Percentiles rank a stretch among this genome's conserved stretches.
Evolutionary conservation across 2,113 vertebrate genomes (phyloP).

Genomic region (Corythornis vintsioides): DNA sequence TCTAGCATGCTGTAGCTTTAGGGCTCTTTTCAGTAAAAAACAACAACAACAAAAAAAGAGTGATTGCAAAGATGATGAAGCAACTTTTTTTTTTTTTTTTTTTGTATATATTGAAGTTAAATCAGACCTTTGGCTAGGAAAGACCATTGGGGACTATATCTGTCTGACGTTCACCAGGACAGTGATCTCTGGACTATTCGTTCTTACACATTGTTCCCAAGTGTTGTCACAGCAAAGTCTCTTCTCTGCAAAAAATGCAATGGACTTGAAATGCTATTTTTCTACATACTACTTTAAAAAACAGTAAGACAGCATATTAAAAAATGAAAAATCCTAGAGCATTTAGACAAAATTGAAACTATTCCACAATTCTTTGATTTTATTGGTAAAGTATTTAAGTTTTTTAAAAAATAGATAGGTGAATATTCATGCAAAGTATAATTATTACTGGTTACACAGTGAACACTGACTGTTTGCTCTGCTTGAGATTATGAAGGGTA

Average conservation of each 20-base stretch:
- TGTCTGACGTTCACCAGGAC: not conserved
- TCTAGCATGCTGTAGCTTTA: not conserved
- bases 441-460: not conserved
- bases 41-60: not conserved
- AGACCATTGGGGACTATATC: not conserved
- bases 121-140: not conserved
- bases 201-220: not conserved
- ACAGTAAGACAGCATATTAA: accelerated
- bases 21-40: not conserved
- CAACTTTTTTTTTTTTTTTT: too few species aligned
- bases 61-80: not conserved
- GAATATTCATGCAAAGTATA: not conserved
- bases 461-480: not conserved
- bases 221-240: not conserved
- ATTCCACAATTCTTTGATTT: not conserved
- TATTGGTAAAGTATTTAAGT: not conserved
- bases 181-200: not conserved
- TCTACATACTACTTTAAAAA: not conserved
- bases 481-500: not conserved
- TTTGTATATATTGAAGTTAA: not conserved
- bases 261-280: not conserved
- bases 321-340: not conserved
- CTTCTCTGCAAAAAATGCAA: not conserved
- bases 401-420: not conserved
- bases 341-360: not conserved